Evolutionary conservation across 1,140 invertebrate species (phyloP).

Genomic region (Caerostris darwini): DNA sequence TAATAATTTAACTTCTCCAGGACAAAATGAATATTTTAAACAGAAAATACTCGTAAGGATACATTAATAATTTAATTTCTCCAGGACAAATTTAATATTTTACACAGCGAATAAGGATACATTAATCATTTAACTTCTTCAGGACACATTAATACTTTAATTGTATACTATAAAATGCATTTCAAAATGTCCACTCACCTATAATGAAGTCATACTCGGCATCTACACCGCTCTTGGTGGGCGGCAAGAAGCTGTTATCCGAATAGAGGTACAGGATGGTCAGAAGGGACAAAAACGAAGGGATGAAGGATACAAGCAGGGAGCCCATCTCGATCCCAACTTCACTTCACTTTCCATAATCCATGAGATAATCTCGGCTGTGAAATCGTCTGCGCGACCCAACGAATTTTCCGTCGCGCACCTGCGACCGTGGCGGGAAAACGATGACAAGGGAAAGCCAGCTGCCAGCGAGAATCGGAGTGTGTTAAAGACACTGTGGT

Average conservation of each 20-base stretch:
- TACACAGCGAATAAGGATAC: too few species aligned
- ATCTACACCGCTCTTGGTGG: neutral
- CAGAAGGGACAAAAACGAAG: constrained; percentile 54
- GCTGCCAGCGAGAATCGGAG: neutral
- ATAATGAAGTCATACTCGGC: constrained; percentile 70
- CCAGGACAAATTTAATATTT: too few species aligned
- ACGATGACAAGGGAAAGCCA: neutral
- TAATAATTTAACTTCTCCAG: too few species aligned
- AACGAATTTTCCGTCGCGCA: neutral
- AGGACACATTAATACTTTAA: too few species aligned
- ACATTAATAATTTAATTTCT: too few species aligned
- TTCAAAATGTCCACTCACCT: constrained; percentile 26
- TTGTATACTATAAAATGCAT: too few species aligned
- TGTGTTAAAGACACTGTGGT: neutral
- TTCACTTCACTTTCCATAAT: constrained; percentile 68
- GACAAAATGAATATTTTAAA: too few species aligned
- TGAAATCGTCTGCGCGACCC: neutral
- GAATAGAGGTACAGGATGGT: constrained; percentile 52
- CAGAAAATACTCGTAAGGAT: too few species aligned
- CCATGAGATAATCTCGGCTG: neutral
- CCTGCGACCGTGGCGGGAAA: neutral
- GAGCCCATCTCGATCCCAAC: constrained; percentile 17
- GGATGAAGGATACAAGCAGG: constrained; percentile 40
- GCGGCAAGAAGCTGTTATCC: constrained; percentile 72
- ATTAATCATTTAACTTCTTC: too few species aligned